Evolutionary conservation across 1,140 invertebrate genomes (phyloP).

Genomic region (Lethrus apterus): DNA sequence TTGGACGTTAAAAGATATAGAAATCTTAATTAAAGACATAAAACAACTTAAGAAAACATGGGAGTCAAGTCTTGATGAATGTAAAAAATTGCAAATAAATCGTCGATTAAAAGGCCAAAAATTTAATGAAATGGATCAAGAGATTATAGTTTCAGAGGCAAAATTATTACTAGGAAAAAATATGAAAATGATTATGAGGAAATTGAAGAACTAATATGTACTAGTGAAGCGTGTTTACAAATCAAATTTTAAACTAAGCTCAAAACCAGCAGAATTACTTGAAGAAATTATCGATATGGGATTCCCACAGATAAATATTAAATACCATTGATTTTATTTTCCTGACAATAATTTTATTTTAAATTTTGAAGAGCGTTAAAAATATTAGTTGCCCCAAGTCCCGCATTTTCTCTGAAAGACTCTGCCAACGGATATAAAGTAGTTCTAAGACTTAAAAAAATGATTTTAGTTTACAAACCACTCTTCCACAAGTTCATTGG

Average conservation of each 20-base stretch:
- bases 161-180: constrained; percentile 4
- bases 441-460: too few relatives aligned
- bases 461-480: too few relatives aligned
- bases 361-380: not conserved
- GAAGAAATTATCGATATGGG: not conserved
- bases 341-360: constrained; percentile 2
- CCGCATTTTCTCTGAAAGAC: constrained; percentile 5
- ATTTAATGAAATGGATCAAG: constrained; percentile 2
- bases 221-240: constrained; percentile 3
- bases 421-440: too few relatives aligned
- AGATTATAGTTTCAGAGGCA: constrained; percentile 4
- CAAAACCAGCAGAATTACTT: not conserved
- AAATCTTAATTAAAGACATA: constrained; percentile 2
- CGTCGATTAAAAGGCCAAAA: not conserved
- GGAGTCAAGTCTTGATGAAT: not conserved
- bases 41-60: constrained; percentile 1
- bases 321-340: constrained; percentile 1
- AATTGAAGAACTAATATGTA: not conserved
- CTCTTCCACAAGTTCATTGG: too few relatives aligned
- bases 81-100: not conserved
- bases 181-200: not conserved
- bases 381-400: constrained; percentile 4
- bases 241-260: not conserved
- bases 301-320: constrained; percentile 6
- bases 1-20: constrained; percentile 2